phyloP scores from a whole-genome alignment of 2,888 invertebrate genomes.

The Priocnemis perturbator region DNA sequence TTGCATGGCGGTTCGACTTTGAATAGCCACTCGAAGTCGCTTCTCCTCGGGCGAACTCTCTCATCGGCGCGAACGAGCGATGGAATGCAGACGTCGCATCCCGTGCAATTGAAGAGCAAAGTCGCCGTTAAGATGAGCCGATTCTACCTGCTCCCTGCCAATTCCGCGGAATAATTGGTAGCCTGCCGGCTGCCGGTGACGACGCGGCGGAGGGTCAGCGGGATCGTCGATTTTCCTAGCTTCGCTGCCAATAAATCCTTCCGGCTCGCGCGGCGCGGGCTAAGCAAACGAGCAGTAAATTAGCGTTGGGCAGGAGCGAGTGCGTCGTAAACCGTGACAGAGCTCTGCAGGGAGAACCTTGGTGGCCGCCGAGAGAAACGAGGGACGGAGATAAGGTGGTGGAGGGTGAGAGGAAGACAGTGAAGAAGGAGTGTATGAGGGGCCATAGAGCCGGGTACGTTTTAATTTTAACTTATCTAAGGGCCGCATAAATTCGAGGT shows the following conservation, averaged over 20 bases:
- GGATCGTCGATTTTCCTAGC: no score
- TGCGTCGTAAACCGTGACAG: conserved; percentile 32
- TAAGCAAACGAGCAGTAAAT: conserved; percentile 14
- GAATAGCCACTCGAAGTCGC: conserved; percentile 54
- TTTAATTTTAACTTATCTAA: conserved; percentile 58
- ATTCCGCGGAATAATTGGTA: no score
- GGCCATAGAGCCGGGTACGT: conserved; percentile 17
- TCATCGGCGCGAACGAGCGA: background rate
- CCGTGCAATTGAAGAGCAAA: no score
- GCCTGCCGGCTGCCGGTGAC: no score
- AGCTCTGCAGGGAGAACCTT: background rate
- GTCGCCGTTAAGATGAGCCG: no score
- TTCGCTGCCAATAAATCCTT: no score
- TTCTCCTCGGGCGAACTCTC: conserved; percentile 27
- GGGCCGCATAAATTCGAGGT: conserved; percentile 48
- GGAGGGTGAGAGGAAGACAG: background rate
- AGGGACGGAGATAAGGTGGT: background rate
- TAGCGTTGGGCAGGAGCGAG: conserved; percentile 13
- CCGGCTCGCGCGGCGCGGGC: no score
- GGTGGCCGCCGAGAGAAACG: conserved; percentile 8
- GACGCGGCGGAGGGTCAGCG: no score
- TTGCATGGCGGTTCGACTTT: conserved; percentile 61
- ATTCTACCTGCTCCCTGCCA: no score
- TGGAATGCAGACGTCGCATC: no score
- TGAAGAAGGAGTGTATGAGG: background rate